These are phyloP conservation scores for Apostichopus californicus DNA, from an alignment of 35 echinoderm and acorn worm species.

Conservation along the genomic window DNA sequence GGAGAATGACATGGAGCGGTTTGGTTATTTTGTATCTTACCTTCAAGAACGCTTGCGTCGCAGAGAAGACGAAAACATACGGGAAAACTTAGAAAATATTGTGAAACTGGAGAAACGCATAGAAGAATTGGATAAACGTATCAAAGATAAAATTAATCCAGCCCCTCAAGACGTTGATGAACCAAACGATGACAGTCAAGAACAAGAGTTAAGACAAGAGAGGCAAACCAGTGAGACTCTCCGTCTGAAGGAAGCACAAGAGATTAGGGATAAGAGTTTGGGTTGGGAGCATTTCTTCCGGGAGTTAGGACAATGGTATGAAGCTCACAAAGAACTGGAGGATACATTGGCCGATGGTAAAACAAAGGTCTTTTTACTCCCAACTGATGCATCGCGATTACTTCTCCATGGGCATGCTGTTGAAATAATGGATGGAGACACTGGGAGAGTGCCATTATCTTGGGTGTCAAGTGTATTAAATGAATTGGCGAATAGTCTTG, in stretches of 20 bases:
- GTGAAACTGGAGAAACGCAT: neutral
- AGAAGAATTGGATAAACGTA: neutral
- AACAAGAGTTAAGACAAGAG: neutral
- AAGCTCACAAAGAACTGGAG: neutral
- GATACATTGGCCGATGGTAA: neutral
- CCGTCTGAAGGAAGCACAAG: neutral
- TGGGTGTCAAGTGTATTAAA: slow-evolving; percentile 38
- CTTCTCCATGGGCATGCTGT: neutral
- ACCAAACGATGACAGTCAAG: neutral
- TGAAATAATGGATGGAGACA: slow-evolving; percentile 42
- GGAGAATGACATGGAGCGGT: neutral
- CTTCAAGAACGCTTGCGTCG: neutral
- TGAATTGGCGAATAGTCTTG: neutral
- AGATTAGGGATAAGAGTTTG: neutral
- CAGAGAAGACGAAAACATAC: slow-evolving; percentile 7
- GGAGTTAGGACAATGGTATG: slow-evolving; percentile 38
- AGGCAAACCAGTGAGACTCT: neutral
- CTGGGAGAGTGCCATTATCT: slow-evolving; percentile 4
- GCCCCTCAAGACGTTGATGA: neutral
- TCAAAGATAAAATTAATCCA: neutral
- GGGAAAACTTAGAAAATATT: neutral
- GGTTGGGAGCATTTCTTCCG: slow-evolving; percentile 21
- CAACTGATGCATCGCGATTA: neutral
- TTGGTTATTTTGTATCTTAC: slow-evolving; percentile 8
- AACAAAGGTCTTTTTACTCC: neutral